A percentile compares a stretch with the other conserved stretches of the same genome.
phyloP scores from a whole-genome alignment of 2,113 vertebrate genomes.

The Zosterops japonicus region DNA sequence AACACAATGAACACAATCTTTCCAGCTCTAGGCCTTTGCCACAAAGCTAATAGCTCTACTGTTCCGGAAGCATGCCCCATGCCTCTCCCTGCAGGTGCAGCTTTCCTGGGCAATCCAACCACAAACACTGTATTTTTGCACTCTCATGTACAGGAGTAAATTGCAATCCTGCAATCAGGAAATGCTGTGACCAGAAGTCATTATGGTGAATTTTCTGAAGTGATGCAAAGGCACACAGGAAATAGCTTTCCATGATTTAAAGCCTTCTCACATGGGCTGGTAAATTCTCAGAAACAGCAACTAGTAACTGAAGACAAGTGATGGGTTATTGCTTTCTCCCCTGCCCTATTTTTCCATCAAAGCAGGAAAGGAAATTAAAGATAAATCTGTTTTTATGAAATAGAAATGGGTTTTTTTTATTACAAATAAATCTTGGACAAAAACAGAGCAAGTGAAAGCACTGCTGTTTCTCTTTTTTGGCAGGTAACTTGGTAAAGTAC shows the following conservation, averaged over 20 bases:
- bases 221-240: background rate
- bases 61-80: slow-evolving; percentile 2
- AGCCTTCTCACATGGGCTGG: background rate
- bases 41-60: slow-evolving; percentile 31
- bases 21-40: slow-evolving; percentile 50
- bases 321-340: background rate
- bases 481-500: background rate
- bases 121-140: background rate
- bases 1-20: slow-evolving; percentile 7
- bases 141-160: background rate
- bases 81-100: slow-evolving; percentile 25
- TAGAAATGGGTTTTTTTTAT: background rate
- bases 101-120: background rate
- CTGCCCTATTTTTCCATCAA: background rate
- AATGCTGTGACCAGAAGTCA: background rate
- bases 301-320: background rate
- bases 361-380: slow-evolving; percentile 2
- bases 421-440: background rate
- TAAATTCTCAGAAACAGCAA: background rate
- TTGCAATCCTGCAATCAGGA: background rate
- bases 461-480: background rate
- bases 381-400: background rate
- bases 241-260: background rate
- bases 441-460: background rate
- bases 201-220: background rate